Conservation (phyloP, 2,888 invertebrate species). For the Antheraea yamamai region DNA sequence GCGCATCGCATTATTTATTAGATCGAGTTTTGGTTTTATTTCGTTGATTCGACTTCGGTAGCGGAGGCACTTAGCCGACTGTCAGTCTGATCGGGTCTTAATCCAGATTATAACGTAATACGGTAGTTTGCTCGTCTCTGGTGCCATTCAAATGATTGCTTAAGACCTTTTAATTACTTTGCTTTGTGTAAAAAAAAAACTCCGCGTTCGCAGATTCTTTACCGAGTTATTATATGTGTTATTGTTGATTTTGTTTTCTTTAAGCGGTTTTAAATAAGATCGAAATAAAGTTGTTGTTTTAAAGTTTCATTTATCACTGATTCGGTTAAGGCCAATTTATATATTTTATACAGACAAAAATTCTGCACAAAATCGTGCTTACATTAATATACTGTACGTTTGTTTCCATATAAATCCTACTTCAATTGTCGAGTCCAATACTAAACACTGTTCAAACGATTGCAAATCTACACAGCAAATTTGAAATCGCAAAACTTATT, state of each 20-base stretch:
- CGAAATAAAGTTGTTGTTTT: neutral
- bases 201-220: neutral
- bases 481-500: neutral
- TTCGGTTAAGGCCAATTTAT: too few relatives aligned
- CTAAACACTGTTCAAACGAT: neutral
- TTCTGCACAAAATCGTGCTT: neutral
- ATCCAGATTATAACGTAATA: conserved; percentile 78
- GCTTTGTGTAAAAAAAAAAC: neutral
- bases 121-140: conserved; percentile 73
- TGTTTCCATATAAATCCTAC: neutral
- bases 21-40: conserved; percentile 68
- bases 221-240: neutral
- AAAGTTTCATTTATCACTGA: too few relatives aligned
- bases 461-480: conserved; percentile 46
- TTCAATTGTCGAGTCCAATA: neutral
- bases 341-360: neutral
- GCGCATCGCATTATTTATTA: conserved; percentile 75
- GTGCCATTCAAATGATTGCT: conserved; percentile 67
- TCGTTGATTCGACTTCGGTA: conserved; percentile 60
- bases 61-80: conserved; percentile 72
- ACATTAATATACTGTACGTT: neutral
- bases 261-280: neutral
- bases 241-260: neutral
- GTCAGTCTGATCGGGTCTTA: conserved; percentile 70
- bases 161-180: conserved; percentile 68